Evolutionary conservation across 2,888 invertebrate genomes (phyloP).

Genomic region (Bombylius discolor): DNA sequence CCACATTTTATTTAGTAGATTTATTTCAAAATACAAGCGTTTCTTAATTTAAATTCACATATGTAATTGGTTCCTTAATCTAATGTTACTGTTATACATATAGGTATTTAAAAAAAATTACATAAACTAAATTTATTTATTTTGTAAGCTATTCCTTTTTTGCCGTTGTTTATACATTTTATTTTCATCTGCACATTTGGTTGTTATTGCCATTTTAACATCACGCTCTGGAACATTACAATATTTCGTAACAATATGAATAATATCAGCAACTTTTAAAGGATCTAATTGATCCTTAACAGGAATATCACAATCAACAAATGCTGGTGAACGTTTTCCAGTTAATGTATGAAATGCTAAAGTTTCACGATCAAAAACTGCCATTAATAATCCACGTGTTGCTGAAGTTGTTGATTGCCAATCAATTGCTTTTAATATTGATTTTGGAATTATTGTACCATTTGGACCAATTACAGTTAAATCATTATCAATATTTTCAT

Average conservation of each 20-base stretch:
- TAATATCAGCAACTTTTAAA: constrained; percentile 8
- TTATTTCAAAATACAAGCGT: too few relatives aligned
- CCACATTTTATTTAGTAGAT: too few relatives aligned
- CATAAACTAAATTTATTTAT: neutral
- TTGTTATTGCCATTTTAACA: constrained; percentile 6
- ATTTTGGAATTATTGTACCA: neutral
- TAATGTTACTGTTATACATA: too few relatives aligned
- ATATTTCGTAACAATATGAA: constrained; percentile 2
- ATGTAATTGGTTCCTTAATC: too few relatives aligned
- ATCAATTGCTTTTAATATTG: neutral
- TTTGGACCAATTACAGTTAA: constrained; percentile 1
- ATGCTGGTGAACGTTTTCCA: constrained; percentile 44
- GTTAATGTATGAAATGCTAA: constrained; percentile 47
- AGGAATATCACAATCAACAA: constrained; percentile 24
- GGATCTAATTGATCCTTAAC: constrained; percentile 37
- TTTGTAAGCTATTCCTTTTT: neutral
- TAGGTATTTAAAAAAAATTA: neutral
- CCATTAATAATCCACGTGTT: constrained; percentile 43
- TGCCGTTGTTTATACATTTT: constrained; percentile 8
- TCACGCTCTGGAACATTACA: constrained; percentile 1
- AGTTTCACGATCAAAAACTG: constrained; percentile 42
- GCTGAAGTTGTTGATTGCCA: constrained; percentile 35
- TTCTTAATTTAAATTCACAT: too few relatives aligned
- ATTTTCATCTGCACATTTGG: constrained; percentile 11
- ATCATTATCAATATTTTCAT: neutral